phyloP scores from a whole-genome alignment of 2,888 invertebrate genomes.

The Acleris sparsana region DNA sequence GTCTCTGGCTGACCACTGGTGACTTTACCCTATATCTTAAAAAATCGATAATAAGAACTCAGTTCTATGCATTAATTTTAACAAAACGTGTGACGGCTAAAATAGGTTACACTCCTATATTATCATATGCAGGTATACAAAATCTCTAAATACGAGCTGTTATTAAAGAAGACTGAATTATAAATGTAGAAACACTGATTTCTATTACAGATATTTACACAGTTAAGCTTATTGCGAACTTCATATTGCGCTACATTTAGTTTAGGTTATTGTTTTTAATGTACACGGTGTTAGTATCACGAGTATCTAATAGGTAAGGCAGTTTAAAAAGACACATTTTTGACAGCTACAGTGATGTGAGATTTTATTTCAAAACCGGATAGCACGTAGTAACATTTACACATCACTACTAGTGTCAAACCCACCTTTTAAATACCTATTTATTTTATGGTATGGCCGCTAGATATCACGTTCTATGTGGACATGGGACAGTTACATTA shows the following conservation, averaged over 20 bases:
- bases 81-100: constrained; percentile 51
- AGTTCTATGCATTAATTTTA: constrained; percentile 14
- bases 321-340: constrained; percentile 24
- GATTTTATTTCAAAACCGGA: constrained; percentile 19
- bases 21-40: too few species aligned
- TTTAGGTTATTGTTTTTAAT: constrained; percentile 44
- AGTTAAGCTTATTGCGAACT: constrained; percentile 67
- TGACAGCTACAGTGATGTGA: constrained; percentile 21
- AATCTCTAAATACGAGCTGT: constrained; percentile 69
- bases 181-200: constrained; percentile 69
- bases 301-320: constrained; percentile 37
- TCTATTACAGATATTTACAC: constrained; percentile 75
- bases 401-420: constrained; percentile 35
- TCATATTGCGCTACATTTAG: constrained; percentile 61
- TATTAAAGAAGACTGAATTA: constrained; percentile 68
- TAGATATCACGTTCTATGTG: constrained; percentile 66
- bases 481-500: constrained; percentile 51
- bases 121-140: constrained; percentile 65
- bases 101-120: constrained; percentile 36
- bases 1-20: too few species aligned
- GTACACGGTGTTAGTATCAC: constrained; percentile 43
- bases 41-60: too few species aligned
- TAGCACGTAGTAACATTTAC: constrained; percentile 6
- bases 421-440: constrained; percentile 34
- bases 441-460: constrained; percentile 65